A percentile compares a stretch with the other conserved stretches of the same genome.
Evolutionary conservation across 2,888 invertebrate genomes (phyloP).

Genomic region (Chouioia cunea): DNA sequence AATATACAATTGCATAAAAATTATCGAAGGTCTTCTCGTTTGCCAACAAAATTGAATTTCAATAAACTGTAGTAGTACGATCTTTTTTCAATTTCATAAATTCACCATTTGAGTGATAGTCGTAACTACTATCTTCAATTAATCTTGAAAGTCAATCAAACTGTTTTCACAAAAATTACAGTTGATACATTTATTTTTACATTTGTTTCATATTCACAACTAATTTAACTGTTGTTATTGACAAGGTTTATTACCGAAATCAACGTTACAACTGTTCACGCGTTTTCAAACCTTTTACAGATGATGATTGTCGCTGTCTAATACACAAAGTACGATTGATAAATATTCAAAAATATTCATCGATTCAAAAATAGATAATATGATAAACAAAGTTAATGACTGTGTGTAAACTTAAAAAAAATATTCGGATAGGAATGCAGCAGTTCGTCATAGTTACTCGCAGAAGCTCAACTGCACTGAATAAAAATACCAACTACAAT

Average conservation of each 20-base stretch:
- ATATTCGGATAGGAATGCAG: neutral
- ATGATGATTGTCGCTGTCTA: neutral
- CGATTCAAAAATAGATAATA: neutral
- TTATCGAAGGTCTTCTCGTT: slow-evolving; percentile 32
- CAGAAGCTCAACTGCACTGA: neutral
- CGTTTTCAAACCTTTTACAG: neutral
- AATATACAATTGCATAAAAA: slow-evolving; percentile 44
- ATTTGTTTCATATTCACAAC: neutral
- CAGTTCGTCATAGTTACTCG: too few relatives aligned
- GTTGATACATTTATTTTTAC: slow-evolving; percentile 19
- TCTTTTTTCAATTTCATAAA: slow-evolving; percentile 41
- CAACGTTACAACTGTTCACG: neutral
- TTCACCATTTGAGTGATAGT: slow-evolving; percentile 6
- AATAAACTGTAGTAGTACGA: slow-evolving; percentile 10
- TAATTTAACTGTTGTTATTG: neutral
- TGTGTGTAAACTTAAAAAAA: neutral
- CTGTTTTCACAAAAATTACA: slow-evolving; percentile 36
- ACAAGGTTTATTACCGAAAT: slow-evolving; percentile 8
- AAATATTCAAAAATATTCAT: neutral
- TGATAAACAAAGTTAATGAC: neutral
- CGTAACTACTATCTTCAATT: neutral
- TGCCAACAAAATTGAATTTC: slow-evolving; percentile 32
- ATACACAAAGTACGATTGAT: neutral
- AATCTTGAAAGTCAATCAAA: neutral
- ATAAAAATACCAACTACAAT: slow-evolving; percentile 29